phyloP scores from a whole-genome alignment of 37 sponge, comb jelly and placozoan genomes.

The Tethya wilhelma region DNA sequence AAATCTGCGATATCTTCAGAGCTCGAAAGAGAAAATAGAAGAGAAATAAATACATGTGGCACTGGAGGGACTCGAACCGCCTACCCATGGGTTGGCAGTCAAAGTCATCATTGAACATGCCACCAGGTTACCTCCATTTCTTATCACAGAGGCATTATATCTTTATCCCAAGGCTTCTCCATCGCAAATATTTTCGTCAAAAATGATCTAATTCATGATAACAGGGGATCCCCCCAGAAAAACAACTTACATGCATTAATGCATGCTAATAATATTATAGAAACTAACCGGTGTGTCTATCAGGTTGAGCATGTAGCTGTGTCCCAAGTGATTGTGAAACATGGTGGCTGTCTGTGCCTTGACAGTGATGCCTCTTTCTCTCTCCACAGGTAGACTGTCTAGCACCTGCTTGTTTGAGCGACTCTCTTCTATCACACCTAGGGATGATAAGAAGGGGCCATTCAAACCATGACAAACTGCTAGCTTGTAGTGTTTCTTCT shows the following conservation, averaged over 20 bases:
- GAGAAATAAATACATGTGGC: too few relatives aligned
- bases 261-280: neutral
- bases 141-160: too few relatives aligned
- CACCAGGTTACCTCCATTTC: too few relatives aligned
- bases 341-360: conserved; percentile 96
- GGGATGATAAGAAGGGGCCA: neutral
- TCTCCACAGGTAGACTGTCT: conserved; percentile 93
- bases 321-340: conserved; percentile 52
- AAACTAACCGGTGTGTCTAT: conserved; percentile 95
- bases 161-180: too few relatives aligned
- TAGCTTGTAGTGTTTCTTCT: neutral
- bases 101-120: too few relatives aligned
- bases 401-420: conserved; percentile 71
- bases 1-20: too few relatives aligned
- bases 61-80: too few relatives aligned
- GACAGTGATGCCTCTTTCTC: conserved; percentile 96
- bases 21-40: too few relatives aligned
- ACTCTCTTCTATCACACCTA: conserved; percentile 59
- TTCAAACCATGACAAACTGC: neutral
- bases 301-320: conserved; percentile 85
- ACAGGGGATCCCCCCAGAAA: too few relatives aligned
- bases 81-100: too few relatives aligned
- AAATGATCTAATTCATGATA: too few relatives aligned
- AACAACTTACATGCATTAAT: neutral
- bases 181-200: too few relatives aligned